Conservation (phyloP, 2,888 invertebrate genomes). For the Meliscaeva auricollis region DNA sequence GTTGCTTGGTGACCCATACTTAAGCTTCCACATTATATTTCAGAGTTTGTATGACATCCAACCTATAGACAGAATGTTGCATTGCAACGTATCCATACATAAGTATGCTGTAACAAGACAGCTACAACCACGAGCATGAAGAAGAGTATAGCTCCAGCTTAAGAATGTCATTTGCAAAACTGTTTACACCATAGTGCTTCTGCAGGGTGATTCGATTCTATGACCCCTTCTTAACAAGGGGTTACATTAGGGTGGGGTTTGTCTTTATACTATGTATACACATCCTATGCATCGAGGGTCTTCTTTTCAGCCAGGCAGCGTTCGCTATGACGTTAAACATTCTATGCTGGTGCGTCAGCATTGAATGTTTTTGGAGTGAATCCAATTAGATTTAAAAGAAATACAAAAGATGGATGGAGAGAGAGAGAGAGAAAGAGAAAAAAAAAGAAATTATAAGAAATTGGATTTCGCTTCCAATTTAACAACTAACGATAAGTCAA, state of each 20-base stretch:
- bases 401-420: too few relatives aligned
- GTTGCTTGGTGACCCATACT: constrained; percentile 2
- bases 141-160: neutral
- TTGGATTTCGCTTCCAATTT: constrained; percentile 15
- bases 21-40: neutral
- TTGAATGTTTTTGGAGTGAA: constrained; percentile 28
- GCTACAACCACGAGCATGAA: neutral
- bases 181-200: neutral
- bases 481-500: constrained; percentile 9
- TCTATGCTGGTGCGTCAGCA: neutral
- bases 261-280: neutral
- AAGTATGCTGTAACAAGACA: neutral
- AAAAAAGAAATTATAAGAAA: neutral
- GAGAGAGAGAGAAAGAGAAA: neutral
- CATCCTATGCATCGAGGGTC: too few relatives aligned
- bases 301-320: too few relatives aligned
- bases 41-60: neutral
- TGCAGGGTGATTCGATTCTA: neutral
- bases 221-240: neutral
- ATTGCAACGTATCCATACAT: neutral
- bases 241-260: neutral
- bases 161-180: constrained; percentile 9
- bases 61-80: neutral
- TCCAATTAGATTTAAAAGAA: constrained; percentile 32
- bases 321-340: constrained; percentile 11